These are phyloP conservation scores for Cheilosia urbana DNA, from an alignment of 2,888 invertebrate species.

Conservation along the genomic window DNA sequence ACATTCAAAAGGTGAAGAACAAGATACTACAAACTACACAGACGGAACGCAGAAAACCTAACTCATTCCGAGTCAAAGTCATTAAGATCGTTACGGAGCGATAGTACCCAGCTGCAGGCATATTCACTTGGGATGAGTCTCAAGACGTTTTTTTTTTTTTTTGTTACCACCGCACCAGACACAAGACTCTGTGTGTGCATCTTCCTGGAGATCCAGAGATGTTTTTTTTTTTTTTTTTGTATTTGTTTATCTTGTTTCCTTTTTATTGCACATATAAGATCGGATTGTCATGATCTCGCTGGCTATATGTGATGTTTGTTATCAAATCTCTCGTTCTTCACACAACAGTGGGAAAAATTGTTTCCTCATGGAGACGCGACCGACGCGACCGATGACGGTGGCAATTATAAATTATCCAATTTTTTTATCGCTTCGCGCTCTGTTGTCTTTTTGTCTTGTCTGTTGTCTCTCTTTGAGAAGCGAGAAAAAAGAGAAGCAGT, in stretches of 20 bases:
- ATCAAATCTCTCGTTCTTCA: slow-evolving; percentile 57
- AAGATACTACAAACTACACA: slow-evolving; percentile 36
- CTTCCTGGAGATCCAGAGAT: slow-evolving; percentile 62
- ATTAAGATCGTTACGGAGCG: slow-evolving; percentile 75
- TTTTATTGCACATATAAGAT: slow-evolving; percentile 67
- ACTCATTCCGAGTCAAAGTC: slow-evolving; percentile 71
- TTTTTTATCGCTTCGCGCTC: slow-evolving; percentile 31
- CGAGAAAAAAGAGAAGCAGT: slow-evolving; percentile 28
- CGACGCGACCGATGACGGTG: slow-evolving; percentile 40
- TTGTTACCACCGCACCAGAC: not conserved
- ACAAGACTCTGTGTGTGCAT: slow-evolving; percentile 38
- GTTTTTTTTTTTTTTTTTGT: slow-evolving; percentile 25
- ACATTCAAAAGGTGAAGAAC: slow-evolving; percentile 60
- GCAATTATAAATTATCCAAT: slow-evolving; percentile 71
- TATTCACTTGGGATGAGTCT: slow-evolving; percentile 53
- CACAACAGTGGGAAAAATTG: slow-evolving; percentile 68
- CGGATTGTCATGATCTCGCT: slow-evolving; percentile 64
- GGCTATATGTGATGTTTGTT: slow-evolving; percentile 45
- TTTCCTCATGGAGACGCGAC: slow-evolving; percentile 54
- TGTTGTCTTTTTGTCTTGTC: not conserved
- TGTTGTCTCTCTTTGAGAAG: slow-evolving; percentile 17
- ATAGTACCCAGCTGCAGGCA: slow-evolving; percentile 72
- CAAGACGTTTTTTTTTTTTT: slow-evolving; percentile 12
- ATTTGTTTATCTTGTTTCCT: slow-evolving; percentile 61
- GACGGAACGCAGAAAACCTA: slow-evolving; percentile 47